phyloP scores from a whole-genome alignment of 2,888 invertebrate genomes.

The Hybos culiciformis region DNA sequence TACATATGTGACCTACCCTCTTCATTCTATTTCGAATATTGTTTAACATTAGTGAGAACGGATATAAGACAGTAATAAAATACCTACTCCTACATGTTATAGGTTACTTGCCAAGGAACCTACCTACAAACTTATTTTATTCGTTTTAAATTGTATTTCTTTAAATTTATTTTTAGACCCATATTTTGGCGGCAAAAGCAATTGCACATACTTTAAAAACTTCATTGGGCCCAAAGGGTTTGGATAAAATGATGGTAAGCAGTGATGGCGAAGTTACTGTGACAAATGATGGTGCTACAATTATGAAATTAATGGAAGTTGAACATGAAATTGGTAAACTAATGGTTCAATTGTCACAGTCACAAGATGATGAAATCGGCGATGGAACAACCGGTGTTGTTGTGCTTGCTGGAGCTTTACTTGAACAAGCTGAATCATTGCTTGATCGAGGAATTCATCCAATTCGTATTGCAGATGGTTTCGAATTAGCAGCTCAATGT shows the following conservation, averaged over 20 bases:
- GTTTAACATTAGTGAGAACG: no score
- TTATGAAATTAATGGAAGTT: conserved; percentile 96
- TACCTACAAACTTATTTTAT: no score
- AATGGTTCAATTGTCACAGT: conserved; percentile 94
- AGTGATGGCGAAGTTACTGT: conserved; percentile 95
- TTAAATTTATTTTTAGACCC: conserved; percentile 63
- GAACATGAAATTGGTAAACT: conserved; percentile 97
- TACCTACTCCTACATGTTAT: conserved; percentile 6
- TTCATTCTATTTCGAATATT: no score
- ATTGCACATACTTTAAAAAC: conserved; percentile 82
- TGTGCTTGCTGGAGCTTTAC: conserved; percentile 63
- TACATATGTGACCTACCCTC: no score
- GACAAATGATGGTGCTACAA: conserved; percentile 99
- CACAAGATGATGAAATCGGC: conserved; percentile 98
- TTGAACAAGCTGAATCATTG: conserved; percentile 87
- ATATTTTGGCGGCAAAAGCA: conserved; percentile 91
- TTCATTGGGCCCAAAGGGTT: conserved; percentile 90
- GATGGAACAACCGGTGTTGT: conserved; percentile 99
- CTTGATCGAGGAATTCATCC: conserved; percentile 97
- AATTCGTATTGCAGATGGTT: conserved; percentile 96
- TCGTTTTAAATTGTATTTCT: no score
- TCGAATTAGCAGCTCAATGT: conserved; percentile 86
- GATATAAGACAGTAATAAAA: no score
- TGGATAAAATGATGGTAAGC: conserved; percentile 97
- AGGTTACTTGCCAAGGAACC: no score